A percentile compares a stretch with the other conserved stretches of the same genome.
phyloP scores from a whole-genome alignment of 2,888 invertebrate genomes.

The Hemistola chrysoprasaria region DNA sequence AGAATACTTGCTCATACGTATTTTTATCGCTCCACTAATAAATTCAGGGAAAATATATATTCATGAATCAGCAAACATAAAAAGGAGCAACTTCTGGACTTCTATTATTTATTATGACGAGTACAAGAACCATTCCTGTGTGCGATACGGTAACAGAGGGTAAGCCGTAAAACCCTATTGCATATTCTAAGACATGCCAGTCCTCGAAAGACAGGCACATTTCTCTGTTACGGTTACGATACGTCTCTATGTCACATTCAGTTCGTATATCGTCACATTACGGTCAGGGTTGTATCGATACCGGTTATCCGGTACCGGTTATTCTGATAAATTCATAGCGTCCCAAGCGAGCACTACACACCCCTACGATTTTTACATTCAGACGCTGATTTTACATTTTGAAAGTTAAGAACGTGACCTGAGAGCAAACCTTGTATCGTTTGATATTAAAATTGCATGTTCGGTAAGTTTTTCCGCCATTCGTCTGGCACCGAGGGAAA shows the following conservation, averaged over 20 bases:
- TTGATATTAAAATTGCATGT: constrained; percentile 50
- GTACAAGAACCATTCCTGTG: too few species aligned
- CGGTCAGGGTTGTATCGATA: constrained; percentile 21
- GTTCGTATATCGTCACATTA: constrained; percentile 22
- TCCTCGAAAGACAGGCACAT: constrained; percentile 15
- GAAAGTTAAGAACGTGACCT: constrained; percentile 64
- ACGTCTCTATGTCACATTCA: constrained; percentile 21
- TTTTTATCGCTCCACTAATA: too few species aligned
- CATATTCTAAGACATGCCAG: neutral
- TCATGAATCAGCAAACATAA: constrained; percentile 2
- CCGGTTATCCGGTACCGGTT: constrained; percentile 12
- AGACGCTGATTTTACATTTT: constrained; percentile 69
- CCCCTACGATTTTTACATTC: constrained; percentile 63
- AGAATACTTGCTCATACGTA: too few species aligned
- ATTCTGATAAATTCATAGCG: constrained; percentile 28
- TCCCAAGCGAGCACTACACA: constrained; percentile 39
- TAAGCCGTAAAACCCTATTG: neutral
- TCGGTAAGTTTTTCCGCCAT: constrained; percentile 24
- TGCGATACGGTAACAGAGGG: constrained; percentile 1
- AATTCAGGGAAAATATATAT: neutral
- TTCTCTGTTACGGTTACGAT: constrained; percentile 21
- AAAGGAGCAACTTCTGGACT: too few species aligned
- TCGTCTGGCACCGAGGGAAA: constrained; percentile 7
- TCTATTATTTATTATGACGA: too few species aligned
- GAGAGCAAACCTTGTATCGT: constrained; percentile 54